These are phyloP conservation scores for Dysidea cf. avara DNA, from an alignment of 37 sponge, comb jelly and placozoan genomes.

Conservation along the genomic window DNA sequence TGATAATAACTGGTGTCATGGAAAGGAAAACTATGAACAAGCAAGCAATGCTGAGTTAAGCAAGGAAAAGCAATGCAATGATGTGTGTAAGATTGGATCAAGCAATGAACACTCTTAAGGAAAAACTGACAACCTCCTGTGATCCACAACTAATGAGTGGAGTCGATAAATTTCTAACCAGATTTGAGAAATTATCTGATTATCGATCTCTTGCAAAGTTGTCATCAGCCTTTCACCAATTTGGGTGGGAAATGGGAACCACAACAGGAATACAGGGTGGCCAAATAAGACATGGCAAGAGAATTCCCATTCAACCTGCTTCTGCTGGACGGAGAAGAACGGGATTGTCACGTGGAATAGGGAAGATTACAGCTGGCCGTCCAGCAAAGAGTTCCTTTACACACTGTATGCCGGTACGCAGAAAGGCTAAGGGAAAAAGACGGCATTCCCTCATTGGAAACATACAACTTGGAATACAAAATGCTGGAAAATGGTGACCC, in stretches of 20 bases:
- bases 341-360: neutral
- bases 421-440: neutral
- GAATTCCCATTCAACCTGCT: neutral
- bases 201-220: neutral
- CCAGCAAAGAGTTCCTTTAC: neutral
- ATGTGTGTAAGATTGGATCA: too few species aligned
- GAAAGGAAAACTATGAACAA: too few species aligned
- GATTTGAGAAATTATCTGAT: neutral
- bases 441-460: too few species aligned
- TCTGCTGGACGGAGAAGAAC: neutral
- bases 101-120: too few species aligned
- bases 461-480: neutral
- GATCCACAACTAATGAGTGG: too few species aligned
- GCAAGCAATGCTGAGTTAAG: too few species aligned
- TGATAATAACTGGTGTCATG: too few species aligned
- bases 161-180: neutral
- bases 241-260: constrained; percentile 7
- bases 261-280: neutral
- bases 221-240: constrained; percentile 1
- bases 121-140: too few species aligned
- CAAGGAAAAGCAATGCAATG: too few species aligned
- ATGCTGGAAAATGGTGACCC: too few species aligned
- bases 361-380: constrained; percentile 1
- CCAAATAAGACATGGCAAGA: neutral
- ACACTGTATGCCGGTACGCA: neutral